phyloP scores from a whole-genome alignment of 2,797 vertebrate species.

The Petrocephalus schoutedeni region DNA sequence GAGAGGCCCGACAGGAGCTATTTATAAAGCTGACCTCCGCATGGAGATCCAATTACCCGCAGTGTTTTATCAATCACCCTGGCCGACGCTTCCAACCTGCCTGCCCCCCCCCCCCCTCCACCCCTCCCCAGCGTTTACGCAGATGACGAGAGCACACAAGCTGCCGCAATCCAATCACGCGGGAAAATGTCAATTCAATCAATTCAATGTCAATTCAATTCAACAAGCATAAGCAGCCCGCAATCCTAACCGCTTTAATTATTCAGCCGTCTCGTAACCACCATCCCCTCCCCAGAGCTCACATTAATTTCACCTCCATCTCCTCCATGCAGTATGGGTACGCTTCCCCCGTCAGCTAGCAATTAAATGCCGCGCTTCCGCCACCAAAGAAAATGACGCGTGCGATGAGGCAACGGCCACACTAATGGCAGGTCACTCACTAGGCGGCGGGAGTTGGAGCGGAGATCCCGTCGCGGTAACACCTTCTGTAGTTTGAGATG shows the following conservation, averaged over 20 bases:
- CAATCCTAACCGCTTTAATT: not conserved
- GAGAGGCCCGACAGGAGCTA: not conserved
- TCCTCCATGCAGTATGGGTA: not conserved
- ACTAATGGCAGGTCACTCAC: not conserved
- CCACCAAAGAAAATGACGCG: not conserved
- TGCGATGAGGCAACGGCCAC: not conserved
- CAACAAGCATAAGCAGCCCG: not conserved
- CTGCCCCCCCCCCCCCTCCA: not conserved
- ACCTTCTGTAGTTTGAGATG: not conserved
- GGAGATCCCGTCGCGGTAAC: not conserved
- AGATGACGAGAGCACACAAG: not conserved
- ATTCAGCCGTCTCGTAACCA: not conserved
- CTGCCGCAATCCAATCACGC: not conserved
- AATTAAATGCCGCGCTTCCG: not conserved
- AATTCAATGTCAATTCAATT: constrained; percentile 6
- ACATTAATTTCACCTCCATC: not conserved
- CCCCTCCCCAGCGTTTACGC: not conserved
- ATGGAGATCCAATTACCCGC: constrained; percentile 17
- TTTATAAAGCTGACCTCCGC: constrained; percentile 19
- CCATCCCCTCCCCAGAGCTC: not conserved
- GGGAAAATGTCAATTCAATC: constrained; percentile 6
- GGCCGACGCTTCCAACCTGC: not conserved
- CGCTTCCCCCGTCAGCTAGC: not conserved
- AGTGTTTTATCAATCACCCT: constrained; percentile 19
- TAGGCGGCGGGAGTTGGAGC: not conserved